Evolutionary conservation across 2,888 invertebrate genomes (phyloP).

Genomic region (Caenorhabditis imperialis): DNA sequence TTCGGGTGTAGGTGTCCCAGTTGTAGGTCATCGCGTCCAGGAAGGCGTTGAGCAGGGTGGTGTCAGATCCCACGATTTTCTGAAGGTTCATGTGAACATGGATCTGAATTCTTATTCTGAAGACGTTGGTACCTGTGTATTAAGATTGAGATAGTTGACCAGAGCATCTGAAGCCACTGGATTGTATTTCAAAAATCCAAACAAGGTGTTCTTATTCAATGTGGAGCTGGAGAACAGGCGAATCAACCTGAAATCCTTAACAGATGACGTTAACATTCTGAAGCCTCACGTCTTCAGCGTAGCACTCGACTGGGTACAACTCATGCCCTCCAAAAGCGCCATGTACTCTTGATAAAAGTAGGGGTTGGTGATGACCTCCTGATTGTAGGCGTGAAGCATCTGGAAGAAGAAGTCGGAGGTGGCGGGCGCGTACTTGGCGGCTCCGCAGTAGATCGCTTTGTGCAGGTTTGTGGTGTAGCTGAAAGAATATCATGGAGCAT

Average conservation of each 20-base stretch:
- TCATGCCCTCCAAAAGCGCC: slow-evolving; percentile 56
- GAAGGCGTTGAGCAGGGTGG: slow-evolving; percentile 35
- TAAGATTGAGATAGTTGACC: slow-evolving; percentile 21
- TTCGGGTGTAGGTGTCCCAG: slow-evolving; percentile 27
- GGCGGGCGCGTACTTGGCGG: slow-evolving; percentile 39
- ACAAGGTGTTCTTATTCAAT: slow-evolving; percentile 24
- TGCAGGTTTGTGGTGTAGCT: slow-evolving; percentile 57
- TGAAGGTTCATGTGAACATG: too few species aligned
- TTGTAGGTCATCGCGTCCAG: slow-evolving; percentile 58
- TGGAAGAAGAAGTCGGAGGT: slow-evolving; percentile 50
- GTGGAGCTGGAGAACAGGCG: slow-evolving; percentile 34
- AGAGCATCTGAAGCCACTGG: slow-evolving; percentile 42
- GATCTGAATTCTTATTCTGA: too few species aligned
- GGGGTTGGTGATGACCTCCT: slow-evolving; percentile 53
- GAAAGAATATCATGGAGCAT: too few species aligned
- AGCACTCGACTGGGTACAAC: slow-evolving; percentile 38
- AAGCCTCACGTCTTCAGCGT: slow-evolving; percentile 33
- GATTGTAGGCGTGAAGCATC: slow-evolving; percentile 51
- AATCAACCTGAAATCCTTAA: slow-evolving; percentile 30
- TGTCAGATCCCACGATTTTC: too few species aligned
- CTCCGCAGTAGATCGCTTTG: slow-evolving; percentile 61
- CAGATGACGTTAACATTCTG: too few species aligned
- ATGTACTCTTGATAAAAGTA: slow-evolving; percentile 63
- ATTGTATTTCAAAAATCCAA: slow-evolving; percentile 48
- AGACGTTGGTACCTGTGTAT: too few species aligned